Percentiles rank a stretch among this genome's conserved stretches.
phyloP scores from a whole-genome alignment of 2,888 invertebrate species.

The Stegophylla sp. region DNA sequence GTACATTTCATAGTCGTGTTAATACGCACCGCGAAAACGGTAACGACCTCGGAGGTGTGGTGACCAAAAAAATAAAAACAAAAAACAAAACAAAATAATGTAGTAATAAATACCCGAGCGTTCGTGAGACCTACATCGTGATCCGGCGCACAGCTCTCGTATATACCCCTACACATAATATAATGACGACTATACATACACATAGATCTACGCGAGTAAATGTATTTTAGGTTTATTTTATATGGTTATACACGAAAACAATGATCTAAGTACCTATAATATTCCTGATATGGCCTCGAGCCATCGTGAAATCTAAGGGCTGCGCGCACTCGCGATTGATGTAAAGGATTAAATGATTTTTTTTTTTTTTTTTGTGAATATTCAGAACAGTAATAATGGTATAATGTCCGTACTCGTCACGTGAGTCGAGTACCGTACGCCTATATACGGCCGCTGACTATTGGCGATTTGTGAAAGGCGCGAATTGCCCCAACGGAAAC shows the following conservation, averaged over 20 bases:
- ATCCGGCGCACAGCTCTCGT: slow-evolving; percentile 22
- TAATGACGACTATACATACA: not conserved
- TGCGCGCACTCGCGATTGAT: slow-evolving; percentile 8
- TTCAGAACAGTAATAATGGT: not conserved
- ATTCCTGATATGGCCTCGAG: slow-evolving; percentile 38
- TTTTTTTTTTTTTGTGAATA: too few species aligned
- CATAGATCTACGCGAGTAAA: not conserved
- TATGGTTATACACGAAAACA: slow-evolving; percentile 16
- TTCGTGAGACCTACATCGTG: slow-evolving; percentile 44
- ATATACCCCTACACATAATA: not conserved
- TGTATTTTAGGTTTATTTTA: not conserved
- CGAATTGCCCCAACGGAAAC: not conserved
- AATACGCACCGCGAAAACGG: slow-evolving; percentile 1
- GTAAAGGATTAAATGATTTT: not conserved
- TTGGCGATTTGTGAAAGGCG: not conserved
- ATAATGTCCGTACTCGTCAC: not conserved
- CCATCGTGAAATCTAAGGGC: slow-evolving; percentile 45
- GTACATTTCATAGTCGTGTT: not conserved
- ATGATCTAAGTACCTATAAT: slow-evolving; percentile 23
- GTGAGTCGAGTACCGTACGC: not conserved
- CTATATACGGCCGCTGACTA: too few species aligned
- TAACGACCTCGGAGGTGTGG: slow-evolving; percentile 25
- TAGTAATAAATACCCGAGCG: slow-evolving; percentile 10
- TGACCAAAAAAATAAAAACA: slow-evolving; percentile 34
- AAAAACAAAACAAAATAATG: not conserved